These are phyloP conservation scores for Mactra quadrangularis DNA, from an alignment of 1,140 invertebrate genomes.

Conservation along the genomic window DNA sequence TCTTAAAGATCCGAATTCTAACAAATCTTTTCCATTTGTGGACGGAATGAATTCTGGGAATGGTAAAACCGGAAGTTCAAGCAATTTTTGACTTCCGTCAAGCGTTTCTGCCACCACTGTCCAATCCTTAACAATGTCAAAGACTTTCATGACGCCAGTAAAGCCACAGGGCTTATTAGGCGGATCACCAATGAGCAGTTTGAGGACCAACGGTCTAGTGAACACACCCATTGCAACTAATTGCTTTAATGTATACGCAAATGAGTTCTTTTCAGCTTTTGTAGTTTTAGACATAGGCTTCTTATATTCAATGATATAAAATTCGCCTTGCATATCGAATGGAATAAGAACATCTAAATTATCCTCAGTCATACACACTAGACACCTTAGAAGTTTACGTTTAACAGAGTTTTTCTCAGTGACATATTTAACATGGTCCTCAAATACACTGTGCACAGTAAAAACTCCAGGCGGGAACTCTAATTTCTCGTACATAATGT, in stretches of 20 bases:
- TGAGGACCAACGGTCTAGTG: slow-evolving; percentile 62
- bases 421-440: slow-evolving; percentile 73
- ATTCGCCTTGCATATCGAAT: slow-evolving; percentile 70
- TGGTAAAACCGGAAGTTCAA: slow-evolving; percentile 74
- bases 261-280: slow-evolving; percentile 63
- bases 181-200: slow-evolving; percentile 70
- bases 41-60: slow-evolving; percentile 71
- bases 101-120: slow-evolving; percentile 74
- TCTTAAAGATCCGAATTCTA: slow-evolving; percentile 47
- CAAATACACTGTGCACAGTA: slow-evolving; percentile 67
- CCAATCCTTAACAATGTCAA: slow-evolving; percentile 74
- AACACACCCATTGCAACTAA: slow-evolving; percentile 65
- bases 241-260: slow-evolving; percentile 64
- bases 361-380: slow-evolving; percentile 67
- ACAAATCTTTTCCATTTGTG: slow-evolving; percentile 66
- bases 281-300: slow-evolving; percentile 62
- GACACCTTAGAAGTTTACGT: slow-evolving; percentile 72
- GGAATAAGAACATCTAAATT: slow-evolving; percentile 70
- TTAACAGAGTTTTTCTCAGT: slow-evolving; percentile 68
- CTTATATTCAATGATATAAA: slow-evolving; percentile 74
- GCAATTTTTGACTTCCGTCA: slow-evolving; percentile 62
- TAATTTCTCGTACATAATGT: slow-evolving; percentile 69
- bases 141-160: slow-evolving; percentile 71
- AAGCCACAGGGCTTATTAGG: slow-evolving; percentile 75
- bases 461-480: slow-evolving; percentile 70